These are phyloP conservation scores for Ischnura elegans DNA, from an alignment of 2,888 invertebrate genomes.

Conservation along the genomic window DNA sequence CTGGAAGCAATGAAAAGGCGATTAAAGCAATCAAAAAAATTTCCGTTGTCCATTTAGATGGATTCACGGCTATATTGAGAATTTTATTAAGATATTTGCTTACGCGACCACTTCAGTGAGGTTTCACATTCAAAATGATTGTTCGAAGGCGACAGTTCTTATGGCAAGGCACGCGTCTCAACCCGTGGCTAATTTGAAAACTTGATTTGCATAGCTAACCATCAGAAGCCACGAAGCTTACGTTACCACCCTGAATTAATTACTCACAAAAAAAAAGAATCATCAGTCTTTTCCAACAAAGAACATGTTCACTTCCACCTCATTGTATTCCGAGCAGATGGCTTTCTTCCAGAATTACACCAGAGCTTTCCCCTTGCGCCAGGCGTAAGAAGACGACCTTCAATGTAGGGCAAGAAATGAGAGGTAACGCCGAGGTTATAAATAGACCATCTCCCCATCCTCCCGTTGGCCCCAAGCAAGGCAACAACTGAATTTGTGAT, in stretches of 20 bases:
- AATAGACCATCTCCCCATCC: not conserved
- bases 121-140: not conserved
- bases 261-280: too few species aligned
- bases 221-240: too few species aligned
- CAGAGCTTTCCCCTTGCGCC: not conserved
- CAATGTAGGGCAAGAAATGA: not conserved
- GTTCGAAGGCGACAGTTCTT: not conserved
- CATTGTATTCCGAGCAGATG: not conserved
- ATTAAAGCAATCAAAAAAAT: not conserved
- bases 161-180: not conserved
- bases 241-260: too few species aligned
- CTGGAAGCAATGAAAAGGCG: not conserved
- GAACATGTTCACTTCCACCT: not conserved
- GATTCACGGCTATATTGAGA: not conserved
- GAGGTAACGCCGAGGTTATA: not conserved
- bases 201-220: not conserved
- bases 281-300: not conserved
- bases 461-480: not conserved
- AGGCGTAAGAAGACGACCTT: not conserved
- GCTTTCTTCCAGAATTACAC: not conserved
- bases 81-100: not conserved
- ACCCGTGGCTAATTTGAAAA: not conserved
- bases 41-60: not conserved
- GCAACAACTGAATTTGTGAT: not conserved
- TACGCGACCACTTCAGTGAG: not conserved